These are phyloP conservation scores for Popillia japonica DNA, from an alignment of 1,140 invertebrate genomes.

Conservation along the genomic window DNA sequence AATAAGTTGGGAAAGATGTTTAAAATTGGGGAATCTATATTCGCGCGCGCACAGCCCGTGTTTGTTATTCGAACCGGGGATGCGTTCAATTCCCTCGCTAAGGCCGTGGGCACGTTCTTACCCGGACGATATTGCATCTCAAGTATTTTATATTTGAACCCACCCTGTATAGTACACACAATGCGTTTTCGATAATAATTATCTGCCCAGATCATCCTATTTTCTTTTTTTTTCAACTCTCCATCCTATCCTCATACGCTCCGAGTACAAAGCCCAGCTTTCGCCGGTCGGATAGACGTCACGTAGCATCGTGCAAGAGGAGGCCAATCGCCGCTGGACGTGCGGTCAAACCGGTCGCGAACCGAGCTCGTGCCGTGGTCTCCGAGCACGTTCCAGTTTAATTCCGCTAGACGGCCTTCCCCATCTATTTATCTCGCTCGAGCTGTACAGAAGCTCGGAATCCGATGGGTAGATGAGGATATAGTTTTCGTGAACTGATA, in stretches of 20 bases:
- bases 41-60: slow-evolving; percentile 49
- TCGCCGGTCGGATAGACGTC: slow-evolving; percentile 48
- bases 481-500: too few species aligned
- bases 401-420: slow-evolving; percentile 47
- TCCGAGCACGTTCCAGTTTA: slow-evolving; percentile 55
- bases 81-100: slow-evolving; percentile 52
- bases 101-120: slow-evolving; percentile 50
- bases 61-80: slow-evolving; percentile 54
- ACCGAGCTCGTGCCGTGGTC: slow-evolving; percentile 48
- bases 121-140: slow-evolving; percentile 50
- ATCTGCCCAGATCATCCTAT: too few species aligned
- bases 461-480: too few species aligned
- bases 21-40: slow-evolving; percentile 53
- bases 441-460: too few species aligned
- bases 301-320: slow-evolving; percentile 45
- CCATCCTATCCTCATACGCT: background rate
- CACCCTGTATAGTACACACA: too few species aligned
- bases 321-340: slow-evolving; percentile 50
- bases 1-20: slow-evolving; percentile 49
- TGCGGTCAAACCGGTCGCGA: slow-evolving; percentile 50
- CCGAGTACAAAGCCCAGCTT: background rate
- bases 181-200: background rate
- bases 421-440: slow-evolving; percentile 56
- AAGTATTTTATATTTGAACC: too few species aligned
- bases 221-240: too few species aligned